Evolutionary conservation across 2,797 vertebrate genomes (phyloP).

Genomic region (Ceyx erithaca): DNA sequence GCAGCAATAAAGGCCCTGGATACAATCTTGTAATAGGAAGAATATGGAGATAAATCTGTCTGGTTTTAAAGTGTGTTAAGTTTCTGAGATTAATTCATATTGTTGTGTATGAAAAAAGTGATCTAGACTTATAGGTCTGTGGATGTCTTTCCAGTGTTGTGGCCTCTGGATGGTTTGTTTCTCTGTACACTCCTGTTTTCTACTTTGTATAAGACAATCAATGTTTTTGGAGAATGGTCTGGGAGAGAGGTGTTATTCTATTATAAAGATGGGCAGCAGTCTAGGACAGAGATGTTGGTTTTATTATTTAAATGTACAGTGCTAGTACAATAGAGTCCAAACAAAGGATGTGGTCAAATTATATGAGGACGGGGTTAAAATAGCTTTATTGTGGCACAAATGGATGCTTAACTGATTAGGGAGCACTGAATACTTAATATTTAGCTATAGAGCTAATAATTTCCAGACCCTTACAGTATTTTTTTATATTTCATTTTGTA

Average conservation of each 20-base stretch:
- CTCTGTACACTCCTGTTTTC: background rate
- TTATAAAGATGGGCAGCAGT: background rate
- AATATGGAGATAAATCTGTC: slow-evolving; percentile 51
- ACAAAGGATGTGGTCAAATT: background rate
- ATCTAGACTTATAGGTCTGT: background rate
- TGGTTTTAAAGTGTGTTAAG: background rate
- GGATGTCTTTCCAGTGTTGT: background rate
- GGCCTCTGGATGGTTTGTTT: background rate
- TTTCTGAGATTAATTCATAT: background rate
- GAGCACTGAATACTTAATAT: background rate
- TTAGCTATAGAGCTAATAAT: background rate
- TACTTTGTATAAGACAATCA: background rate
- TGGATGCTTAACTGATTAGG: background rate
- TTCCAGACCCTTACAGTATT: background rate
- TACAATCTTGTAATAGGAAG: slow-evolving; percentile 20
- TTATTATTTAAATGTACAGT: background rate
- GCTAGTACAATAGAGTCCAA: background rate
- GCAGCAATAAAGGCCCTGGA: slow-evolving; percentile 19
- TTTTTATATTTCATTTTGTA: background rate
- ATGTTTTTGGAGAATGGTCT: background rate
- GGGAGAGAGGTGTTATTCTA: background rate
- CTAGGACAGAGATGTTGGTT: background rate
- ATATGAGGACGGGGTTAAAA: background rate
- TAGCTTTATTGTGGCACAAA: background rate
- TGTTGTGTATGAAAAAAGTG: background rate